These are phyloP conservation scores for Coelogynopora nodosa DNA, from an alignment of 2,888 invertebrate genomes.

Conservation along the genomic window DNA sequence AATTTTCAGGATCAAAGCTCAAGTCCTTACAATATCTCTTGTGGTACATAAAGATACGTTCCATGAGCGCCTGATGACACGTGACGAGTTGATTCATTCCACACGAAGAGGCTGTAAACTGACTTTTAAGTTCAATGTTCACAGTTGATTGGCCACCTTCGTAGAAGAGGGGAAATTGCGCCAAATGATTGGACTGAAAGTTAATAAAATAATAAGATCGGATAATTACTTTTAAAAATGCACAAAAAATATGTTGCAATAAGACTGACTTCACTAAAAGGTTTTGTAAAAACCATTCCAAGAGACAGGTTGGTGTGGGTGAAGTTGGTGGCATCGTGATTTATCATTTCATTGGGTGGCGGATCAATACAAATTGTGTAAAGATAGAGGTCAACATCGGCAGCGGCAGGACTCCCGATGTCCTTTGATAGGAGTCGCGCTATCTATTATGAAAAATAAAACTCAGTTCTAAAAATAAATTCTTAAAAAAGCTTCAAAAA, in stretches of 20 bases:
- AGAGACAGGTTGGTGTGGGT: not conserved
- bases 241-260: not conserved
- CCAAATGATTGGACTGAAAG: constrained; percentile 10
- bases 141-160: not conserved
- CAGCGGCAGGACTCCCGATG: not conserved
- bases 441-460: too few species aligned
- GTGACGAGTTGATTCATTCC: not conserved
- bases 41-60: not conserved
- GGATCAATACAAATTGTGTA: not conserved
- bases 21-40: constrained; percentile 21
- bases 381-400: not conserved
- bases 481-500: too few species aligned
- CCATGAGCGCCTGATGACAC: constrained; percentile 29
- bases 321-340: not conserved
- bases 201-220: too few species aligned
- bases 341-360: not conserved
- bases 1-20: not conserved
- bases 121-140: not conserved
- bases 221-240: not conserved
- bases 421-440: not conserved
- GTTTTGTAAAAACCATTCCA: not conserved
- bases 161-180: constrained; percentile 35
- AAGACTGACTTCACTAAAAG: not conserved
- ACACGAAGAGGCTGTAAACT: not conserved
- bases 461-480: too few species aligned